These are phyloP conservation scores for Scrobipalpa costella DNA, from an alignment of 2,888 invertebrate genomes.

Conservation along the genomic window DNA sequence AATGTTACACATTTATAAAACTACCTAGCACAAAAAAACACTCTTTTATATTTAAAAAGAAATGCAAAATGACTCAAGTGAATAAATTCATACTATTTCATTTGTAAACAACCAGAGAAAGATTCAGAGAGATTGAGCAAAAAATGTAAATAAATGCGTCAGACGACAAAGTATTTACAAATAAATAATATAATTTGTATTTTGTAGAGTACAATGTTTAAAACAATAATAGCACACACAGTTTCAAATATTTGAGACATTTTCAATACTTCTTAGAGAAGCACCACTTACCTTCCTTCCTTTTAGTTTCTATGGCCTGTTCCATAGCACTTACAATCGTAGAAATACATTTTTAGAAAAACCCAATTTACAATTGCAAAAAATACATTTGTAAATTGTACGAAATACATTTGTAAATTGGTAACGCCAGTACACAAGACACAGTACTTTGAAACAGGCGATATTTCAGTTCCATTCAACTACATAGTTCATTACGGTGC, in stretches of 20 bases:
- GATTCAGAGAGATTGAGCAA: background rate
- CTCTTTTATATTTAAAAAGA: no score
- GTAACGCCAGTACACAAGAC: no score
- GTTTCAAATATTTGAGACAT: constrained; percentile 3
- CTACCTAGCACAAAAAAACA: no score
- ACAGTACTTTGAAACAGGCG: background rate
- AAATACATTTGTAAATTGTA: no score
- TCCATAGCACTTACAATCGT: background rate
- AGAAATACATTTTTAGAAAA: no score
- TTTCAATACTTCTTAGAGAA: background rate
- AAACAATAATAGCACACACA: background rate
- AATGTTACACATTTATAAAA: no score
- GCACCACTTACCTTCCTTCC: background rate
- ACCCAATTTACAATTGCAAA: no score
- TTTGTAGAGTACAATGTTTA: constrained; percentile 5
- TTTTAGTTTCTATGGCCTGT: background rate
- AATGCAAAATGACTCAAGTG: no score
- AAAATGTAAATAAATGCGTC: background rate
- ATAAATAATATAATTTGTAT: constrained; percentile 4
- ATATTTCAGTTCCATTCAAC: background rate
- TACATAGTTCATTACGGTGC: constrained; percentile 53
- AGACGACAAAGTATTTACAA: background rate
- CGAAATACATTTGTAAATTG: no score
- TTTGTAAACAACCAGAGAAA: no score
- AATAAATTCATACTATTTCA: no score